Percentiles rank a stretch among this genome's conserved stretches.
Conservation (phyloP, 2,888 invertebrate genomes). For the Drosophila stalkeri region DNA sequence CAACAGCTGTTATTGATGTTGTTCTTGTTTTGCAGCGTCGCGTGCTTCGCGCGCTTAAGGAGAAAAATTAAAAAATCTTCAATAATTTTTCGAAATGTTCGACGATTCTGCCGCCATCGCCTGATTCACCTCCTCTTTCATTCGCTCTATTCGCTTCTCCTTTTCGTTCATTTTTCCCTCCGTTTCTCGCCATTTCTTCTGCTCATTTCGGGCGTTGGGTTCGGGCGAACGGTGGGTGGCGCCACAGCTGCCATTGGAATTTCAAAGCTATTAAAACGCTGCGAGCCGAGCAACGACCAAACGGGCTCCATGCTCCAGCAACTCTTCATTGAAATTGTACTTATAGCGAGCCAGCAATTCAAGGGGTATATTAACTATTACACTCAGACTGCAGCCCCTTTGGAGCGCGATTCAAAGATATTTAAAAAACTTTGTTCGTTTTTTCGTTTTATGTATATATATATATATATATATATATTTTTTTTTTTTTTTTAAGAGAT, state of each 20-base stretch:
- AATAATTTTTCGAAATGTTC: conserved; percentile 80
- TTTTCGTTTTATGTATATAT: no score
- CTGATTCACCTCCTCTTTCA: conserved; percentile 1
- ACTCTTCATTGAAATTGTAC: conserved; percentile 49
- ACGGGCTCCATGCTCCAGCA: conserved; percentile 71
- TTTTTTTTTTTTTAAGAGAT: no score
- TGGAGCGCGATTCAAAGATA: no score
- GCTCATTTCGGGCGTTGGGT: conserved; percentile 46
- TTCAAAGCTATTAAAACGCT: conserved; percentile 85
- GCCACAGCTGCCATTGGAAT: conserved; percentile 84
- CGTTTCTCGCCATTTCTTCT: conserved; percentile 26
- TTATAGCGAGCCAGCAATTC: conserved; percentile 23
- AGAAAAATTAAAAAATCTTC: conserved; percentile 73
- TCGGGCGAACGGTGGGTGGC: conserved; percentile 32
- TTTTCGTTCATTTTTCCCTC: conserved; percentile 1
- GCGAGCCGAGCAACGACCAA: conserved; percentile 83
- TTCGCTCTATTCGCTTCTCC: background rate
- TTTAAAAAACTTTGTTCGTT: no score
- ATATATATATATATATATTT: no score
- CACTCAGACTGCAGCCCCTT: background rate
- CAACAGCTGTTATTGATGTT: conserved; percentile 45
- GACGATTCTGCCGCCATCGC: conserved; percentile 53
- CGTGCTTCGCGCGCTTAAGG: conserved; percentile 46
- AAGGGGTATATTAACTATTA: conserved; percentile 7
- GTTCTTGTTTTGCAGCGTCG: conserved; percentile 48